A percentile compares a stretch with the other conserved stretches of the same genome.
Evolutionary conservation across 2,888 invertebrate species (phyloP).

Genomic region (Tillus elongatus): DNA sequence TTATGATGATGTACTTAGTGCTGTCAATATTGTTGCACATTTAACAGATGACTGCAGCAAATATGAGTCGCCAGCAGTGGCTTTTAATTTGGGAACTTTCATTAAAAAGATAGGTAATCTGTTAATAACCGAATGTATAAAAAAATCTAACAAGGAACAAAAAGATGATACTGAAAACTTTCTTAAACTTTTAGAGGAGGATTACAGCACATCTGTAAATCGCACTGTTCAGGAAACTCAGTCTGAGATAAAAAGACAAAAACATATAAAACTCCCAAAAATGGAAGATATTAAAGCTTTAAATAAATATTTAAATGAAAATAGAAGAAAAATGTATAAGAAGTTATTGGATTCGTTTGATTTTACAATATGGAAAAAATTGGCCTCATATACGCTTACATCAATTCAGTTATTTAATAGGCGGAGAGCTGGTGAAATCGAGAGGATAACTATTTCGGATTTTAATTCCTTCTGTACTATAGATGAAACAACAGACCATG

Average conservation of each 20-base stretch:
- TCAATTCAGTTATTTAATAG: conserved; percentile 15
- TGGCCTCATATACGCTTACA: conserved; percentile 8
- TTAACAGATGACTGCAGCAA: conserved; percentile 9
- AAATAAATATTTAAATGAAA: conserved; percentile 8
- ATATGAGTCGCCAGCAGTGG: conserved; percentile 10
- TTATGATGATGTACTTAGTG: conserved; percentile 7
- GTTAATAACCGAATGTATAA: conserved; percentile 6
- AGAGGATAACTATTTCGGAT: conserved; percentile 9
- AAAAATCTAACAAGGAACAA: conserved; percentile 3
- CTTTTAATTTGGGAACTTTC: conserved; percentile 6
- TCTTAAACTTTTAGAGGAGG: conserved; percentile 4
- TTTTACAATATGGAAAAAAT: conserved; percentile 8
- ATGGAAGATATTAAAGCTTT: conserved; percentile 11
- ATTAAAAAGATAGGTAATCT: conserved; percentile 6
- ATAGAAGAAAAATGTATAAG: background rate
- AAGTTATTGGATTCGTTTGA: conserved; percentile 10
- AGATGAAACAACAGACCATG: conserved; percentile 8
- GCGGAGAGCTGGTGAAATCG: conserved; percentile 13
- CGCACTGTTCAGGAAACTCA: conserved; percentile 10
- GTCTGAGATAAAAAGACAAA: conserved; percentile 10
- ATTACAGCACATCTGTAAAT: conserved; percentile 9
- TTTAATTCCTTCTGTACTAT: conserved; percentile 8
- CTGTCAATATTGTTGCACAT: conserved; percentile 6
- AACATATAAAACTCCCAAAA: conserved; percentile 12
- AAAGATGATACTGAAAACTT: conserved; percentile 12